phyloP scores from a whole-genome alignment of 2,888 invertebrate species.

The Synergus umbraculus region DNA sequence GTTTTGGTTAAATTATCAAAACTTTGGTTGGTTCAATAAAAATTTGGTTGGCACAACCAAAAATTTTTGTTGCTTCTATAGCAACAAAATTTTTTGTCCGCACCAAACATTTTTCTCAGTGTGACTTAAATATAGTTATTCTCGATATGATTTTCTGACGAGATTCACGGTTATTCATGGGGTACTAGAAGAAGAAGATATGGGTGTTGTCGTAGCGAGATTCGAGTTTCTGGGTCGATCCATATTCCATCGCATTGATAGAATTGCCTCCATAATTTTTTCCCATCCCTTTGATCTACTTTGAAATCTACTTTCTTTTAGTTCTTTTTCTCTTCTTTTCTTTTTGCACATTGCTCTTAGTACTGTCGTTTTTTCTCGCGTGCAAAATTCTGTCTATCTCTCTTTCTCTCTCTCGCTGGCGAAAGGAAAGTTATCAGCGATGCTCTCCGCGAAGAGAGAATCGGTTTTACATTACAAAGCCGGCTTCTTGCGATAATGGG shows the following conservation, averaged over 20 bases:
- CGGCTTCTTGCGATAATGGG: slow-evolving; percentile 52
- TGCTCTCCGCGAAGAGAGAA: slow-evolving; percentile 43
- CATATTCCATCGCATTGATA: slow-evolving; percentile 46
- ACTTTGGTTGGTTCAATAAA: too few relatives aligned
- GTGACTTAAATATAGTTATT: not conserved
- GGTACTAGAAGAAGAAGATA: not conserved
- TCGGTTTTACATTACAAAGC: slow-evolving; percentile 56
- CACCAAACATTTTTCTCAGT: too few relatives aligned
- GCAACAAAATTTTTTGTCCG: too few relatives aligned
- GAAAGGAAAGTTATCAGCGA: slow-evolving; percentile 33
- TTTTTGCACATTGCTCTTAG: slow-evolving; percentile 39
- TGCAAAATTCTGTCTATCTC: not conserved
- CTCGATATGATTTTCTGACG: slow-evolving; percentile 19
- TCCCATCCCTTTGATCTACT: slow-evolving; percentile 50
- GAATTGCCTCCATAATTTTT: slow-evolving; percentile 53
- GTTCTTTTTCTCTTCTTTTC: slow-evolving; percentile 34
- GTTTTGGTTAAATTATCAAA: too few relatives aligned
- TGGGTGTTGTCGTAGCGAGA: slow-evolving; percentile 32
- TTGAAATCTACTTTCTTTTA: slow-evolving; percentile 39
- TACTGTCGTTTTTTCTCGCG: slow-evolving; percentile 20
- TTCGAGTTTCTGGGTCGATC: slow-evolving; percentile 36
- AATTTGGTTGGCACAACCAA: too few relatives aligned
- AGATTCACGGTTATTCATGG: slow-evolving; percentile 6
- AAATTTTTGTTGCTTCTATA: too few relatives aligned
- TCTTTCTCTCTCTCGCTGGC: not conserved